Evolutionary conservation across 2,888 invertebrate genomes (phyloP).

Genomic region (Cheiracanthium punctorium): DNA sequence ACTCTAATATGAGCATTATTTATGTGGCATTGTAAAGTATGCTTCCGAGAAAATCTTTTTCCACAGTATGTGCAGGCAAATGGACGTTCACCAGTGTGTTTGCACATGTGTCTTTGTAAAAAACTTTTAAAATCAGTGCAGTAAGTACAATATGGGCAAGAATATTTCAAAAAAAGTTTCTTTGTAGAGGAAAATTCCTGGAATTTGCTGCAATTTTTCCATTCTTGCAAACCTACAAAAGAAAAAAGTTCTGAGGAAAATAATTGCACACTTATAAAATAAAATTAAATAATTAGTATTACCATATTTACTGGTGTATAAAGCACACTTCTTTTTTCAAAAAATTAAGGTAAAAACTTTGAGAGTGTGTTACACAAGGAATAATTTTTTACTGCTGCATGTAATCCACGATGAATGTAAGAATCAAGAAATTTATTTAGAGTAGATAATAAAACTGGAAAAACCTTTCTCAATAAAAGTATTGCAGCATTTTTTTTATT

Average conservation of each 20-base stretch:
- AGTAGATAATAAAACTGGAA: too few relatives aligned
- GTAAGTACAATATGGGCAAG: neutral
- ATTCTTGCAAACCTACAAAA: neutral
- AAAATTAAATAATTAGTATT: too few relatives aligned
- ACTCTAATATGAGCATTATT: neutral
- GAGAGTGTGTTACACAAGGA: too few relatives aligned
- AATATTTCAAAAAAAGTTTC: too few relatives aligned
- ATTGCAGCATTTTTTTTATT: too few relatives aligned
- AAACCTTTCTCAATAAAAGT: too few relatives aligned
- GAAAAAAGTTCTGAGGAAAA: neutral
- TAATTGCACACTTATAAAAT: neutral
- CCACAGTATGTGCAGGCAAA: conserved; percentile 37
- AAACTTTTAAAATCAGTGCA: neutral
- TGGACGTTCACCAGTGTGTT: conserved; percentile 53
- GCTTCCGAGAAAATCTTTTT: conserved; percentile 41
- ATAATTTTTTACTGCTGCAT: too few relatives aligned
- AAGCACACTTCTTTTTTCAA: too few relatives aligned
- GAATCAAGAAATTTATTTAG: too few relatives aligned
- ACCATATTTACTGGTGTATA: too few relatives aligned
- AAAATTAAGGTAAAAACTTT: too few relatives aligned
- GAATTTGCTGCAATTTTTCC: neutral
- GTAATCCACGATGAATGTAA: too few relatives aligned
- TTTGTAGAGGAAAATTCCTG: neutral
- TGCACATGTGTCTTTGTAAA: conserved; percentile 27
- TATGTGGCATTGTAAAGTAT: conserved; percentile 26